A percentile compares a stretch with the other conserved stretches of the same genome.
These are phyloP conservation scores for Thereva unica DNA, from an alignment of 2,888 invertebrate species.

Conservation along the genomic window DNA sequence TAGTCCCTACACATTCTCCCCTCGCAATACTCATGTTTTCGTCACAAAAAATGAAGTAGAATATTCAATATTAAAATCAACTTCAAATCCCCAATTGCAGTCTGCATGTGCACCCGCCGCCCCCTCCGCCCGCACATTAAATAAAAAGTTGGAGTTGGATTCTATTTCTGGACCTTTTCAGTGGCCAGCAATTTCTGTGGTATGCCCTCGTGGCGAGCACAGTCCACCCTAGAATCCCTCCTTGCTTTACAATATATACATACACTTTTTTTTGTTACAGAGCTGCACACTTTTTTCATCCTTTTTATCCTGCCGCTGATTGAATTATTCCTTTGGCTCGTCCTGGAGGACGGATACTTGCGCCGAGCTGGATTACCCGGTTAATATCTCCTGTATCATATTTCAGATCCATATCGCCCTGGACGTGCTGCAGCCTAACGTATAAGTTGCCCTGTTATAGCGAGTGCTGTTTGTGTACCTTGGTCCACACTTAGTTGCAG, in stretches of 20 bases:
- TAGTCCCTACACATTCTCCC: too few species aligned
- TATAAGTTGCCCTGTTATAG: slow-evolving; percentile 9
- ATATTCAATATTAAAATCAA: slow-evolving; percentile 25
- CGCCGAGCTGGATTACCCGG: slow-evolving; percentile 1
- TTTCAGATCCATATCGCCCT: slow-evolving; percentile 30
- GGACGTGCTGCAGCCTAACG: slow-evolving; percentile 27
- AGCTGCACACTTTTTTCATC: slow-evolving; percentile 15
- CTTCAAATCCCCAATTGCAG: slow-evolving; percentile 25
- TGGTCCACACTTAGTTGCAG: too few species aligned
- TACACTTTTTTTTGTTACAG: not conserved
- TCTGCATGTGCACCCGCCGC: not conserved
- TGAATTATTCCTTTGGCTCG: slow-evolving; percentile 22
- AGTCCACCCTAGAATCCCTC: not conserved
- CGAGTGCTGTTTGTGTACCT: too few species aligned
- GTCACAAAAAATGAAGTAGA: too few species aligned
- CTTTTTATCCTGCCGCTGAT: slow-evolving; percentile 29
- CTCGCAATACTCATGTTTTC: too few species aligned
- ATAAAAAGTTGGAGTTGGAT: slow-evolving; percentile 22
- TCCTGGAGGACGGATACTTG: slow-evolving; percentile 21
- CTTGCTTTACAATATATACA: not conserved
- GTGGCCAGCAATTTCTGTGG: slow-evolving; percentile 1
- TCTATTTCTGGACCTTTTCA: not conserved
- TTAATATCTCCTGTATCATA: slow-evolving; percentile 22
- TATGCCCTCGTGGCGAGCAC: not conserved
- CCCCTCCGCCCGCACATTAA: not conserved